Conservation (phyloP, 2,888 invertebrate genomes). For the Agrotis exclamationis region DNA sequence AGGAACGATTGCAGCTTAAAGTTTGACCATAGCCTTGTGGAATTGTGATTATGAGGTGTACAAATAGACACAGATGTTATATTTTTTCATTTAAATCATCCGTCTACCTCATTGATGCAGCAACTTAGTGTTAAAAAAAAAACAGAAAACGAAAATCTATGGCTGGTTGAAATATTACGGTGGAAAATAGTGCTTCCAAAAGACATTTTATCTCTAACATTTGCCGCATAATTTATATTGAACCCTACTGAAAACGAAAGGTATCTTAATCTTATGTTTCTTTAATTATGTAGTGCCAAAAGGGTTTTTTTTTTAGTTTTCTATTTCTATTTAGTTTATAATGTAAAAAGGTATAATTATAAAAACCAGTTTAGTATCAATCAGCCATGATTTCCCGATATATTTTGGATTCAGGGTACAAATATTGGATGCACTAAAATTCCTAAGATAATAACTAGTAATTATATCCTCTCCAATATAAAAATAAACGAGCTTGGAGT, state of each 20-base stretch:
- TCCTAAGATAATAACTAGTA: constrained; percentile 44
- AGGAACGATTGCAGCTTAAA: constrained; percentile 45
- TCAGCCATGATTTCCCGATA: constrained; percentile 38
- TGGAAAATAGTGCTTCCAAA: constrained; percentile 55
- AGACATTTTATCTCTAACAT: neutral
- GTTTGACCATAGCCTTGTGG: constrained; percentile 61
- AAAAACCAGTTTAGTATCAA: constrained; percentile 24
- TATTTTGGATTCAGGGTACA: constrained; percentile 71
- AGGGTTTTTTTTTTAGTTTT: no score
- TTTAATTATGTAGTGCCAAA: no score
- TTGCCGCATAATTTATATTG: no score
- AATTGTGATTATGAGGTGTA: constrained; percentile 70
- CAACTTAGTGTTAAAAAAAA: constrained; percentile 57
- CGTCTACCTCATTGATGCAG: constrained; percentile 75
- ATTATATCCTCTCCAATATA: constrained; percentile 45
- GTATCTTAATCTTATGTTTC: no score
- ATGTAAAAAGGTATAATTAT: neutral
- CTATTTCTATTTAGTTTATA: no score
- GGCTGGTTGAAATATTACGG: constrained; percentile 36
- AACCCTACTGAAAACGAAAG: no score
- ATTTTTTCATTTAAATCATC: constrained; percentile 67
- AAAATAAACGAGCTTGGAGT: constrained; percentile 79
- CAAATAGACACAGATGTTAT: constrained; percentile 57
- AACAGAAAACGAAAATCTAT: constrained; percentile 32
- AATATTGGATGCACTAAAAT: constrained; percentile 49